phyloP scores from a whole-genome alignment of 2,888 invertebrate genomes.

The Zygogramma bicolorata region DNA sequence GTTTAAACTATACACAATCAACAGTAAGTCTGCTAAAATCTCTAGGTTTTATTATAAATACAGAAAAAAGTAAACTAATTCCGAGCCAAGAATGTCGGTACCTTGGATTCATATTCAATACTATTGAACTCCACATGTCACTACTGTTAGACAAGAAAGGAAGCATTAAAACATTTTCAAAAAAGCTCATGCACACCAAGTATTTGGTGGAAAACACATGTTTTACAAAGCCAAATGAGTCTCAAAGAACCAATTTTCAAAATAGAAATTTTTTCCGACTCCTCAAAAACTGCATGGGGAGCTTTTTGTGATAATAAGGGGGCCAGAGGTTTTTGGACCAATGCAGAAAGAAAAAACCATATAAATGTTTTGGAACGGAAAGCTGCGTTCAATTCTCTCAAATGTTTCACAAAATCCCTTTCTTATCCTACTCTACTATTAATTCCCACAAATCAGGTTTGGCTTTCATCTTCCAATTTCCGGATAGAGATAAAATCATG shows the following conservation, averaged over 20 bases:
- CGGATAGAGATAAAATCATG: no score
- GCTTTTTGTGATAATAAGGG: not conserved
- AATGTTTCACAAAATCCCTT: no score
- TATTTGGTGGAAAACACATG: not conserved
- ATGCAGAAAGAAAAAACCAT: not conserved
- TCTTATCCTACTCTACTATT: no score
- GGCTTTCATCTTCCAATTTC: no score
- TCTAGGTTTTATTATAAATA: not conserved
- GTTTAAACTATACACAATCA: no score
- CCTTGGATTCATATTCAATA: not conserved
- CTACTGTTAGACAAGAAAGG: not conserved
- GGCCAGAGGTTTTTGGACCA: not conserved
- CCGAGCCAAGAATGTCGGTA: not conserved
- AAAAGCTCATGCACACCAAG: not conserved
- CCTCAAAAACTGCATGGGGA: not conserved
- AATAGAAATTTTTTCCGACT: not conserved
- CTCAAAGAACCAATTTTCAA: not conserved
- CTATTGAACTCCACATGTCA: not conserved
- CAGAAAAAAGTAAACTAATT: not conserved
- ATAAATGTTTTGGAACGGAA: no score
- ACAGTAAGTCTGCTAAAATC: no score
- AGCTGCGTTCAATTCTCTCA: no score
- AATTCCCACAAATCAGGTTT: no score
- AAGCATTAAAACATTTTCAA: not conserved
- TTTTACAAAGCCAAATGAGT: not conserved